A percentile compares a stretch with the other conserved stretches of the same genome.
These are phyloP conservation scores for Eira barbara DNA, from an alignment of 2,113 vertebrate genomes.

Conservation along the genomic window DNA sequence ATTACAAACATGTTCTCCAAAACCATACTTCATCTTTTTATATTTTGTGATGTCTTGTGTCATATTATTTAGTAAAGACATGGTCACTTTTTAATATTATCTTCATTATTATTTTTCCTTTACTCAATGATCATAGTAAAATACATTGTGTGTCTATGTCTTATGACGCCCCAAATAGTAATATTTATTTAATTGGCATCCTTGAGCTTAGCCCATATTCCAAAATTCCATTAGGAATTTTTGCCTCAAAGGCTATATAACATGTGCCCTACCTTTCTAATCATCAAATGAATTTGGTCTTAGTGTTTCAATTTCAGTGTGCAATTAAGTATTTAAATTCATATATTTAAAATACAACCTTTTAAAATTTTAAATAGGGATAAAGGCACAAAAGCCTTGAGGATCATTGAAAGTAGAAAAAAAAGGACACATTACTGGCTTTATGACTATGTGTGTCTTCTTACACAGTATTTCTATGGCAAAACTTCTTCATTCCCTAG, in stretches of 20 bases:
- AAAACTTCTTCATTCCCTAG: background rate
- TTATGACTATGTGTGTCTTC: background rate
- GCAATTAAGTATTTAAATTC: background rate
- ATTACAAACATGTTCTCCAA: background rate
- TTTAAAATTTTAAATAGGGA: background rate
- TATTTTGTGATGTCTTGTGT: background rate
- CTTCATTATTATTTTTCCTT: background rate
- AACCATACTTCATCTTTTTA: background rate
- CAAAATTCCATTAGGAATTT: background rate
- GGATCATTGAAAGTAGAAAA: background rate
- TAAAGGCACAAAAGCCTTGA: background rate
- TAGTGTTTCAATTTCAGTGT: background rate
- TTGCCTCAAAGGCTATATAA: background rate
- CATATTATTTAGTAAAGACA: background rate
- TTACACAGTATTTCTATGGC: background rate
- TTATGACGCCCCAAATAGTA: background rate
- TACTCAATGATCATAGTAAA: background rate
- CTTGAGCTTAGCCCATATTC: background rate
- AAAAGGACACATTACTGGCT: background rate
- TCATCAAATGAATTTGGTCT: background rate
- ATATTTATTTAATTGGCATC: background rate
- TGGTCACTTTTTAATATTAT: conserved; percentile 9
- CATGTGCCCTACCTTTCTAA: background rate
- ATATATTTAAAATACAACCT: background rate
- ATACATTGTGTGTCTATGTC: background rate